Conservation (phyloP, 2,888 invertebrate species). For the Cosmorhoe ocellata region DNA sequence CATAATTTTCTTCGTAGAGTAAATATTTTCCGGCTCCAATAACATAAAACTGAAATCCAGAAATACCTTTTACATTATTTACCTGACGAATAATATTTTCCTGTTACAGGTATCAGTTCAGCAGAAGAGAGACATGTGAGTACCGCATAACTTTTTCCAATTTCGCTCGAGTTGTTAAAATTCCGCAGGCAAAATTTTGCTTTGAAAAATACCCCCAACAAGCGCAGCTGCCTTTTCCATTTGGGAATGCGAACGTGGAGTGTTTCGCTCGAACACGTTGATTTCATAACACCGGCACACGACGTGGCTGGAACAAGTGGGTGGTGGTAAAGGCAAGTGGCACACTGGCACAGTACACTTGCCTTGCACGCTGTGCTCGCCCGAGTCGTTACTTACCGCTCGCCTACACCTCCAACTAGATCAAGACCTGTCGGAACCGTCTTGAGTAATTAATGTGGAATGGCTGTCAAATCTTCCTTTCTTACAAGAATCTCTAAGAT, state of each 20-base stretch:
- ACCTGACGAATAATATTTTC: constrained; percentile 31
- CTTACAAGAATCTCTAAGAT: no score
- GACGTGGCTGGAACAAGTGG: constrained; percentile 75
- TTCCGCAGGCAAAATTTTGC: constrained; percentile 61
- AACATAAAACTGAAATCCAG: constrained; percentile 5
- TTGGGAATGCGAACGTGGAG: constrained; percentile 72
- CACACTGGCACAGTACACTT: constrained; percentile 43
- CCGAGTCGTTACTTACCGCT: constrained; percentile 18
- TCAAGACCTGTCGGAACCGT: constrained; percentile 25
- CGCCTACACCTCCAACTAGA: constrained; percentile 31
- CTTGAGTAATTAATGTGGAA: constrained; percentile 16
- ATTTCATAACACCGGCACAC: constrained; percentile 76
- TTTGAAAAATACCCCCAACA: constrained; percentile 70
- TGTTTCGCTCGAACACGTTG: constrained; percentile 80
- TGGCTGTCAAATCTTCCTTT: constrained; percentile 10
- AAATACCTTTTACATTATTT: constrained; percentile 8
- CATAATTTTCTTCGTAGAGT: background rate
- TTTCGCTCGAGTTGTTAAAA: constrained; percentile 63
- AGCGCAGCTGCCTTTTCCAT: constrained; percentile 70
- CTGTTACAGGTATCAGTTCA: constrained; percentile 77
- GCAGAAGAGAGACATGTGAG: constrained; percentile 81
- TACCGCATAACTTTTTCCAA: constrained; percentile 67
- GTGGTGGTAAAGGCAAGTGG: constrained; percentile 72
- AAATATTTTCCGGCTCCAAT: constrained; percentile 9
- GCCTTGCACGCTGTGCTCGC: constrained; percentile 22